Base-by-base conservation (phyloP, 2,888 invertebrate genomes). In the Chrysodeixis includens region DNA sequence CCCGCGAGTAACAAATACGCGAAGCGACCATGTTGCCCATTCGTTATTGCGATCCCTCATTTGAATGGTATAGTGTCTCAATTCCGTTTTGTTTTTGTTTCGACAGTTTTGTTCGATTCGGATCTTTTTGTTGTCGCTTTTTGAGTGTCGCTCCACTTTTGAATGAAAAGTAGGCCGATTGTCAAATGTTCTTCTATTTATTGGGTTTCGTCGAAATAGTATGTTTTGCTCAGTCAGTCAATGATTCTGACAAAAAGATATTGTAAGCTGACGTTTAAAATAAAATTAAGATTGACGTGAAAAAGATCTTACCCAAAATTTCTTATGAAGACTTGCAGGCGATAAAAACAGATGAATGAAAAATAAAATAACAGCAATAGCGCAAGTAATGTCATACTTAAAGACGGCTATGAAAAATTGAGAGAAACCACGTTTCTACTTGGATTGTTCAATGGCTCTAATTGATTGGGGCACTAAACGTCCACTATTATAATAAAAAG, bases 41-140 rank as follows among this genome's bases (percentile, higher is more conserved):
- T 90, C 88, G 90, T 93, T 92, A 90, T 86, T 86, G 74, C 83
- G 88, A 88, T 88, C 88, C 86, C 86, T 90, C 88, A 91, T 93
- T 93, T 92, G 89, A 92, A 93, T 88, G 83, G 89, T 88, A 86
- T 88, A 85, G 88, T 87, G 86, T 89, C 90, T 92, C 89, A 90
- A 92, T 92, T 91, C 84, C 69, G 77, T 83, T 83, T 81, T 83
- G 82, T 81, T 83, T 82, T 79, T 64, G 77, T 75, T 79, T 78
- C 57, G 68, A 78, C 68, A 74, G 72, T 73, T 78, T 76, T 77
- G 61, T 69, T 66, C 64, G 65, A 65, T 46, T 63, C 66, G 63
- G n/a, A 40, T 49, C 46, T 49, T 61, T 69, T 49, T 60, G 51
- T 20, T 60, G 56, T 26, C 18, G 60, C 64, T 62, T 68, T 74